Evolutionary conservation across 2,113 vertebrate species (phyloP), one percentile per base, ranked within the genome.

Genomic region (Barbus barbus): DNA sequence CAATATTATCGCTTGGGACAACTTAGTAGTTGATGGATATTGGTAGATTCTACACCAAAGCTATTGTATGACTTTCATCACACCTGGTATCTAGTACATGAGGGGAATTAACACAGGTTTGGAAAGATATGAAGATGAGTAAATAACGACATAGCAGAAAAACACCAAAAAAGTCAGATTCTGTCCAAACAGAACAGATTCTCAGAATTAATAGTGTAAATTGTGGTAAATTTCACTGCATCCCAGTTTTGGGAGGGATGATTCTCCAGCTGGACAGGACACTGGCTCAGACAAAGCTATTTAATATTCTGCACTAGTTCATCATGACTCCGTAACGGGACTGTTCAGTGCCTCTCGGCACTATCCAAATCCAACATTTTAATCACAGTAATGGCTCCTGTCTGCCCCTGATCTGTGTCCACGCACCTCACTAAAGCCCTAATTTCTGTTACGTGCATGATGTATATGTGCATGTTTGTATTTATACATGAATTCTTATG

Each of bases 301-400:
- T 69, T 80, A 53, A 31, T 81, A 79, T 78, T 63, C 65, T 56
- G 79, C 22, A 56, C 44, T 71, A 56, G 84, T 82, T 81, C 24
- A 61, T 80, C 38, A 56, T n/a, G 33, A 51, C 44, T 81, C 80
- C 20, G 56, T 84, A 71, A 82, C 67, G 60, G 71, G 46, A 85
- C 31, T 73, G 33, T 78, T 75, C 60, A 72, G 18, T 78, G 24
- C 73, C 41, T 51, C 72, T 78, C 58, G 31, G 36, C 46, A 22
- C 51, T 24, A 85, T 80, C 31, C 78, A 85, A 81, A 80, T 87
- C 83, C 84, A 63, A 60, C 67, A 60, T 82, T 87, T 85, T 85
- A 85, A 89, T 90, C 86, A 86, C 60, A 72, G 73, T 88, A 87
- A 87, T 88, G 84, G 82, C 36, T 60, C 36, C 53, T 65, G 63